Evolutionary conservation across 2,888 invertebrate genomes (phyloP).

Genomic region (Drosophila niveifrons): DNA sequence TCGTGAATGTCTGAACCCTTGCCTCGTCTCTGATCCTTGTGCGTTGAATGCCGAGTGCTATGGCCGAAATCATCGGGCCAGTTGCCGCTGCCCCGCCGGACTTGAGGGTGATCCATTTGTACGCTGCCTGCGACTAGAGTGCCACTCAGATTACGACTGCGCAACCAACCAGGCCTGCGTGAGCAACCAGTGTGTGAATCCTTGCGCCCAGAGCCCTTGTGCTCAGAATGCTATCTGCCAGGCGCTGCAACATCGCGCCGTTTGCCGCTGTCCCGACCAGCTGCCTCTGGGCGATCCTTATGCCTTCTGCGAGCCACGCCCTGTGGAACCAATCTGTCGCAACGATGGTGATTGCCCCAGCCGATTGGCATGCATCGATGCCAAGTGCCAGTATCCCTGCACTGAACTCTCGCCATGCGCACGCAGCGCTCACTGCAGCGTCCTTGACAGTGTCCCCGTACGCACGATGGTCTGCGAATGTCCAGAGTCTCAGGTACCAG

Average conservation of each 20-base stretch:
- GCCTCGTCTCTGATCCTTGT: conserved; percentile 92
- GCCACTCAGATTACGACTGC: conserved; percentile 92
- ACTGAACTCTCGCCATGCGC: conserved; percentile 91
- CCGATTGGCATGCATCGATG: conserved; percentile 92
- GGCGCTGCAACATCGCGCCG: conserved; percentile 92
- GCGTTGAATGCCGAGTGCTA: conserved; percentile 94
- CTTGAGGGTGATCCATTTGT: conserved; percentile 93
- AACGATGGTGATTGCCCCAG: conserved; percentile 93
- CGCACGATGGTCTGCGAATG: conserved; percentile 95
- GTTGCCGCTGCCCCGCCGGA: conserved; percentile 92
- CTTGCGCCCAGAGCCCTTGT: conserved; percentile 91
- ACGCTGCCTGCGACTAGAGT: conserved; percentile 92
- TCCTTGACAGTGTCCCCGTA: conserved; percentile 93
- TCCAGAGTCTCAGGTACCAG: conserved; percentile 93
- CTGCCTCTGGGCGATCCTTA: conserved; percentile 92
- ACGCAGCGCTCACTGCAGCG: conserved; percentile 91
- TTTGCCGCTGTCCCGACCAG: conserved; percentile 93
- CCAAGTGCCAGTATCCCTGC: conserved; percentile 92
- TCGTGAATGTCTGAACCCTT: conserved; percentile 93
- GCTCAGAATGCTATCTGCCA: conserved; percentile 94
- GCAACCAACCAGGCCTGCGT: conserved; percentile 91
- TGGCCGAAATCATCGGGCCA: conserved; percentile 91
- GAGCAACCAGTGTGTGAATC: conserved; percentile 91
- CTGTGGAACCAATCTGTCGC: conserved; percentile 89
- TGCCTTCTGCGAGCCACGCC: conserved; percentile 89